phyloP scores from a whole-genome alignment of 1,140 invertebrate genomes.

The Adelges cooleyi region DNA sequence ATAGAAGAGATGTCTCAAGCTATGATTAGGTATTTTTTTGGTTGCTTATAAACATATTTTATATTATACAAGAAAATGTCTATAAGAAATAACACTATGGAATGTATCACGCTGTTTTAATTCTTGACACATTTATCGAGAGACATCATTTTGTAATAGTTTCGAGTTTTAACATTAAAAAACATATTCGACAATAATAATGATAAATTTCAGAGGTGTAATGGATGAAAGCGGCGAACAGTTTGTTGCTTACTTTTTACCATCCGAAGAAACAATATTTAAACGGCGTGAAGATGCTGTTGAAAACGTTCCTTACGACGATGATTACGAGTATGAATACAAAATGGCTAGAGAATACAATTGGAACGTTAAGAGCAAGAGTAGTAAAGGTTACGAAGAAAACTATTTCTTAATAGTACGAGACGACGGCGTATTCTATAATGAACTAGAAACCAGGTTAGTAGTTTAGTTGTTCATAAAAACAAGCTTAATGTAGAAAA shows the following conservation, averaged over 20 bases:
- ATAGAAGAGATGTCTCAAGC: conserved; percentile 97
- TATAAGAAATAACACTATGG: too few relatives aligned
- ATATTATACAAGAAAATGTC: too few relatives aligned
- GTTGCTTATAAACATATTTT: too few relatives aligned
- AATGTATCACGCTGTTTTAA: too few relatives aligned
- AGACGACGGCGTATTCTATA: conserved; percentile 86
- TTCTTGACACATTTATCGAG: too few relatives aligned
- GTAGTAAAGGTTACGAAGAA: conserved; percentile 94
- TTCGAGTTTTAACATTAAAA: not conserved
- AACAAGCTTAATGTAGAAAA: not conserved
- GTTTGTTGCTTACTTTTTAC: conserved; percentile 96
- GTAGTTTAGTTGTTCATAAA: not conserved
- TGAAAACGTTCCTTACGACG: conserved; percentile 68
- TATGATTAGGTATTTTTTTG: conserved; percentile 93
- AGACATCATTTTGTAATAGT: too few relatives aligned
- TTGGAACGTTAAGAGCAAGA: conserved; percentile 98
- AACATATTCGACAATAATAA: not conserved
- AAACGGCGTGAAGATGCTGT: conserved; percentile 74
- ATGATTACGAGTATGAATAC: conserved; percentile 88
- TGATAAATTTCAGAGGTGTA: conserved; percentile 60
- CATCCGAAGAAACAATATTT: conserved; percentile 79
- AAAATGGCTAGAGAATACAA: conserved; percentile 92
- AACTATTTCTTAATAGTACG: conserved; percentile 95
- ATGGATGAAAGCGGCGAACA: conserved; percentile 98
- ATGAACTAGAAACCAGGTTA: conserved; percentile 86